Conservation (phyloP, 2,888 invertebrate species). For the Drosophila flavopinicola region DNA sequence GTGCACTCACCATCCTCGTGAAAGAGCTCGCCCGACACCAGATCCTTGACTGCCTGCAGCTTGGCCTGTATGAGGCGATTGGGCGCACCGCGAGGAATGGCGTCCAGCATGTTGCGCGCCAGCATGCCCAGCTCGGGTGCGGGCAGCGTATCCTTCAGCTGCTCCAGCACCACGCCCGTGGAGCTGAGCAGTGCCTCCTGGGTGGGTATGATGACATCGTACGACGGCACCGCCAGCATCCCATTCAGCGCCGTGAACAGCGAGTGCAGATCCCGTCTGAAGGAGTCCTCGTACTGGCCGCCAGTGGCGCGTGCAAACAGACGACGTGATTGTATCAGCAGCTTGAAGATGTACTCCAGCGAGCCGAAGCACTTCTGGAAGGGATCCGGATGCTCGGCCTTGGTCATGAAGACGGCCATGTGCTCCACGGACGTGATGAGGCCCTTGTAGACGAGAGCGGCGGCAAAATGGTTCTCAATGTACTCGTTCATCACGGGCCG, state of each 20-base stretch:
- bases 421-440: constrained; percentile 95
- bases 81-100: constrained; percentile 86
- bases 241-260: constrained; percentile 92
- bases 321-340: constrained; percentile 94
- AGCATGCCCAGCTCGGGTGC: constrained; percentile 92
- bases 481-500: constrained; percentile 97
- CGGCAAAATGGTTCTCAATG: constrained; percentile 96
- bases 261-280: constrained; percentile 91
- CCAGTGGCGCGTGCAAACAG: constrained; percentile 94
- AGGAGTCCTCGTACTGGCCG: constrained; percentile 95
- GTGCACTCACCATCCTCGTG: constrained; percentile 88
- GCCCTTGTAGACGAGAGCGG: constrained; percentile 96
- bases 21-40: constrained; percentile 90
- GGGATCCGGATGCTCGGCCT: constrained; percentile 94
- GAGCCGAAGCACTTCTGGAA: constrained; percentile 96
- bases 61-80: constrained; percentile 92
- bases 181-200: constrained; percentile 93
- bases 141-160: constrained; percentile 90
- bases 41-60: constrained; percentile 91
- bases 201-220: constrained; percentile 91
- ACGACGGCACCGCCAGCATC: constrained; percentile 89
- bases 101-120: constrained; percentile 91
- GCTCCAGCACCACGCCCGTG: constrained; percentile 93
- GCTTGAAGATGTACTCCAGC: constrained; percentile 95
- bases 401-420: constrained; percentile 93